A percentile compares a stretch with the other conserved stretches of the same genome.
Evolutionary conservation across 2,113 vertebrate species (phyloP).

Genomic region (Neodon shergylaensis): DNA sequence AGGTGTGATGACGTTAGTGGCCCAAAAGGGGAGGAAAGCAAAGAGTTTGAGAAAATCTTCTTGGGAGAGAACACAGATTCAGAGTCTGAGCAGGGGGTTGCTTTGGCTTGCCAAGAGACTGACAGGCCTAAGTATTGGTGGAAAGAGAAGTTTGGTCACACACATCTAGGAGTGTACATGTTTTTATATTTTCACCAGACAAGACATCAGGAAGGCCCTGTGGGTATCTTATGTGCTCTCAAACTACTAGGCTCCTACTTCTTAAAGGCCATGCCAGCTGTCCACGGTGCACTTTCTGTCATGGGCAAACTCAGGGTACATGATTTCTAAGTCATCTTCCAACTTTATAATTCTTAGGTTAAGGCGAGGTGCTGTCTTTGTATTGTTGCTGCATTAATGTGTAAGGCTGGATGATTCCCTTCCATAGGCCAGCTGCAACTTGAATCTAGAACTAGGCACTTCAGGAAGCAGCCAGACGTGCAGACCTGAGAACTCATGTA

Average conservation of each 20-base stretch:
- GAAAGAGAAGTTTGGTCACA: background rate
- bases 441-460: slow-evolving; percentile 48
- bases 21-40: background rate
- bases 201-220: background rate
- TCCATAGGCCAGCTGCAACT: background rate
- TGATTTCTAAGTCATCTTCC: background rate
- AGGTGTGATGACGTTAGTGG: too few relatives aligned
- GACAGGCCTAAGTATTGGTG: too few relatives aligned
- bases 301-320: background rate
- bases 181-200: background rate
- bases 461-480: slow-evolving; percentile 39
- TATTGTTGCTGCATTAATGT: background rate
- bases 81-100: too few relatives aligned
- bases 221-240: background rate
- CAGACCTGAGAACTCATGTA: slow-evolving; percentile 70
- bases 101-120: background rate
- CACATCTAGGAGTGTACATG: fast-evolving
- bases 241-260: background rate
- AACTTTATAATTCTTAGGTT: background rate
- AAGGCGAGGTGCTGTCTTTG: slow-evolving; percentile 11
- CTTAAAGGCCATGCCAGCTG: fast-evolving
- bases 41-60: background rate
- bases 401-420: background rate
- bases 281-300: background rate
- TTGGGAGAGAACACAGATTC: background rate